Conservation (phyloP, 2,113 vertebrate species). For the Phocoena sinus region DNA sequence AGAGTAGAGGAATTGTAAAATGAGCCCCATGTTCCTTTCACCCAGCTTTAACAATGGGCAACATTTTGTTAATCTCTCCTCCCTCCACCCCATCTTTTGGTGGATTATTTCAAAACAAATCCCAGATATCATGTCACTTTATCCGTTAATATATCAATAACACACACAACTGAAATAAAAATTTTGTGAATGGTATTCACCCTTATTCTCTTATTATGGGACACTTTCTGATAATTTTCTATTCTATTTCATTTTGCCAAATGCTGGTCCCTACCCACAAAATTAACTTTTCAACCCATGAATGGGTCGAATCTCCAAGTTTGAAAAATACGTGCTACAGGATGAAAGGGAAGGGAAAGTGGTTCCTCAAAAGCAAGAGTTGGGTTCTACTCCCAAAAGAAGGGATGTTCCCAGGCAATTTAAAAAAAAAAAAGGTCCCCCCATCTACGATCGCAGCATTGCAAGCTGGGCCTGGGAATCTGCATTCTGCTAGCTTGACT, state of each 20-base stretch:
- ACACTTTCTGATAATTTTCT: neutral
- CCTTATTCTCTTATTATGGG: neutral
- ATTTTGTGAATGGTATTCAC: neutral
- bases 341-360: too few relatives aligned
- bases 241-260: neutral
- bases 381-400: neutral
- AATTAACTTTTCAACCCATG: neutral
- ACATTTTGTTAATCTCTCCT: neutral
- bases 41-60: neutral
- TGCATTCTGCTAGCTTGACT: neutral
- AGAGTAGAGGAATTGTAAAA: neutral
- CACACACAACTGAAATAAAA: neutral
- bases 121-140: neutral
- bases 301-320: neutral
- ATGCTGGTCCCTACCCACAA: neutral
- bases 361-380: neutral
- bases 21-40: neutral
- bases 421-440: too few relatives aligned
- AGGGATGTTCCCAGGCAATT: neutral
- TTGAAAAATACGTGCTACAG: neutral
- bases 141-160: neutral
- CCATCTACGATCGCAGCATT: rapidly evolving
- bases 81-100: neutral
- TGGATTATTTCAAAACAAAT: neutral
- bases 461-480: neutral